Percentiles rank a stretch among this genome's conserved stretches.
Evolutionary conservation across 2,888 invertebrate species (phyloP).

Genomic region (Zeuzera pyrina): DNA sequence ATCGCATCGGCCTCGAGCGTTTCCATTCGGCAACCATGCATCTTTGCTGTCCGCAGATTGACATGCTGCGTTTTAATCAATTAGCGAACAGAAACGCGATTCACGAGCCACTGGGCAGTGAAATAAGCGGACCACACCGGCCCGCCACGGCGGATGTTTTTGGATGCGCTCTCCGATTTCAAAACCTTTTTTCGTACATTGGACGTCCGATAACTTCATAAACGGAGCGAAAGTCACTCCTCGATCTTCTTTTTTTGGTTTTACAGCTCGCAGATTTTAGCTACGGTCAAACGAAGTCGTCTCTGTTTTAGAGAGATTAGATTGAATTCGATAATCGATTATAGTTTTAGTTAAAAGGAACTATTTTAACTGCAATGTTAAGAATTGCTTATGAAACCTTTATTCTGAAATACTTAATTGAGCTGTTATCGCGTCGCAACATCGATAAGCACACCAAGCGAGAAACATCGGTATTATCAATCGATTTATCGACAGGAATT

Average conservation of each 20-base stretch:
- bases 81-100: conserved; percentile 55
- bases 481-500: conserved; percentile 40
- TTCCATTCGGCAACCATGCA: conserved; percentile 22
- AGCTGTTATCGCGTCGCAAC: conserved; percentile 7
- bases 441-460: conserved; percentile 4
- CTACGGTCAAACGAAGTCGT: conserved; percentile 5
- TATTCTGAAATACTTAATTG: conserved; percentile 13
- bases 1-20: conserved; percentile 9
- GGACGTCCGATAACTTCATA: conserved; percentile 17
- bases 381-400: conserved; percentile 10
- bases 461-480: conserved; percentile 15
- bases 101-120: conserved; percentile 61
- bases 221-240: conserved; percentile 34
- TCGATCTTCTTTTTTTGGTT: conserved; percentile 17
- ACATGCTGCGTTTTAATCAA: conserved; percentile 71
- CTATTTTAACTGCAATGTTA: neutral
- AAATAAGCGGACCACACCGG: conserved; percentile 59
- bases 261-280: conserved; percentile 17
- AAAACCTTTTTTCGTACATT: conserved; percentile 25
- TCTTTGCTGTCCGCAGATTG: conserved; percentile 44
- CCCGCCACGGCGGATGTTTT: conserved; percentile 33
- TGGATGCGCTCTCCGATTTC: conserved; percentile 53
- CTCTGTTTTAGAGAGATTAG: conserved; percentile 21
- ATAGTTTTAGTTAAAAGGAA: conserved; percentile 3
- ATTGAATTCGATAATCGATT: conserved; percentile 19